Conservation (phyloP, 2,797 vertebrate species). For the Xiphorhynchus erythropygius region DNA sequence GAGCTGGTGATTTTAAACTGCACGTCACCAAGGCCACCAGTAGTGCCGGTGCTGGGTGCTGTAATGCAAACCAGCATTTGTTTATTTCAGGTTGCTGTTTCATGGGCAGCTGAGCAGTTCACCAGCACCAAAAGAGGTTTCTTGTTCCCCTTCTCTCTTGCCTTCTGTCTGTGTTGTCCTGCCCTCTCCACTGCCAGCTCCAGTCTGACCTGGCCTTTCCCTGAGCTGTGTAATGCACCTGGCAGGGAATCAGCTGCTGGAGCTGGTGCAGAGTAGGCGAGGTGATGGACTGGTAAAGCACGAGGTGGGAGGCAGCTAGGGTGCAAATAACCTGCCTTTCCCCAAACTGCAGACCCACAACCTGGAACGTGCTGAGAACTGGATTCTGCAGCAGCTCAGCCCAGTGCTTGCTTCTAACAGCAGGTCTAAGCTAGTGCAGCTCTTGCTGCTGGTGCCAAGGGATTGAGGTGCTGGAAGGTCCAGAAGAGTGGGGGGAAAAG, state of each 20-base stretch:
- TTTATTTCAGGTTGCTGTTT: background rate
- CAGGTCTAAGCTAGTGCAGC: background rate
- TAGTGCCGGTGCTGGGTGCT: background rate
- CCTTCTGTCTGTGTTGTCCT: background rate
- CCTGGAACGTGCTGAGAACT: fast-evolving
- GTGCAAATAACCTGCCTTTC: background rate
- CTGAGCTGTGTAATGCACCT: background rate
- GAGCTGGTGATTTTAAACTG: background rate
- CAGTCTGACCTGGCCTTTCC: background rate
- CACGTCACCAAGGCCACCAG: background rate
- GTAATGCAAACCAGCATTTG: background rate
- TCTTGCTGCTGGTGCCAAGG: background rate
- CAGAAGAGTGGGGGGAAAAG: background rate
- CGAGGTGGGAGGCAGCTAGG: background rate
- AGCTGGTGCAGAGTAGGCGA: background rate
- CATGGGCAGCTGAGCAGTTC: background rate
- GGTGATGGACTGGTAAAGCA: background rate
- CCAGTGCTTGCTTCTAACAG: fast-evolving
- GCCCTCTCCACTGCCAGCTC: background rate
- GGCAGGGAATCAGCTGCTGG: background rate
- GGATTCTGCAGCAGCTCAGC: background rate
- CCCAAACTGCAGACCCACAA: background rate
- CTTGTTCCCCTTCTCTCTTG: background rate
- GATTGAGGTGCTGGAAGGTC: background rate
- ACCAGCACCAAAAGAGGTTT: background rate